Conservation (phyloP, 2,113 vertebrate species). For the Petrocephalus zakoni region DNA sequence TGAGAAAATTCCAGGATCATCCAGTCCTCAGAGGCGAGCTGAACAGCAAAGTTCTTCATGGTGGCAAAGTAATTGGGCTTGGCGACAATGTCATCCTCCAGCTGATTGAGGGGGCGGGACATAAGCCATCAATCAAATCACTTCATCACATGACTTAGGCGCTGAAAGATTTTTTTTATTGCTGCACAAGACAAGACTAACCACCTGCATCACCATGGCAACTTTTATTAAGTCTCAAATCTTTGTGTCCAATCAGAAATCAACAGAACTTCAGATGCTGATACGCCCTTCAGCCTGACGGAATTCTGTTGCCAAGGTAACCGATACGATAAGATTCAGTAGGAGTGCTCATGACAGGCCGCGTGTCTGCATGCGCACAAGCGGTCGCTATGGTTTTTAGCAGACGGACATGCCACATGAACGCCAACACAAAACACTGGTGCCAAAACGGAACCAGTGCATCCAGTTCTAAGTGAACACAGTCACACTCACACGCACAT, state of each 20-base stretch:
- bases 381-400: not conserved
- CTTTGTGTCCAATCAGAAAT: not conserved
- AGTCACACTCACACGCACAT: conserved; percentile 29
- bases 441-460: not conserved
- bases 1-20: conserved; percentile 99
- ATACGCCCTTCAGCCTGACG: not conserved
- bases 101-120: conserved; percentile 52
- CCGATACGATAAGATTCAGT: not conserved
- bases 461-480: not conserved
- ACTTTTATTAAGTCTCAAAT: not conserved
- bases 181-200: not conserved
- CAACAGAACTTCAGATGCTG: not conserved
- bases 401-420: not conserved
- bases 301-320: conserved; percentile 16
- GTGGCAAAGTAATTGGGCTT: conserved; percentile 98
- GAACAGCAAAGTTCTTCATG: conserved; percentile 98
- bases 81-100: conserved; percentile 98
- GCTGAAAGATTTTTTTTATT: not conserved
- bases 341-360: not conserved
- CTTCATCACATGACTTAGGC: not conserved
- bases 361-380: not conserved
- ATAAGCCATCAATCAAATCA: not conserved
- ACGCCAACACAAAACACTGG: not conserved
- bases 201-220: not conserved
- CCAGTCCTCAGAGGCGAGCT: conserved; percentile 96